These are phyloP conservation scores for Phoxinus phoxinus DNA, from an alignment of 2,113 vertebrate genomes.

Conservation along the genomic window DNA sequence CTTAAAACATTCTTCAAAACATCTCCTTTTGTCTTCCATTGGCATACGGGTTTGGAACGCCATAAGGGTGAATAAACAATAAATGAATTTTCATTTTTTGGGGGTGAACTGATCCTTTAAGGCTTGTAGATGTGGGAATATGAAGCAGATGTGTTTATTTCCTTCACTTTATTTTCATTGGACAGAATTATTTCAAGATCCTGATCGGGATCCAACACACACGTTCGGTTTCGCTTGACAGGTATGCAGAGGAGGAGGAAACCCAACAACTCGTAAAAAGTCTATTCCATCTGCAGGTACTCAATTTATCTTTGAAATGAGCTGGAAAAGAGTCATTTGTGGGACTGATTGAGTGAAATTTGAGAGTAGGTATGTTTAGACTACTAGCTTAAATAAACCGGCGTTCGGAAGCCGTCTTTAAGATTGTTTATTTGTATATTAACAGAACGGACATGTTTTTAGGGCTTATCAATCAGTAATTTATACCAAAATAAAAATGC, in stretches of 20 bases:
- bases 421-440: conserved; percentile 33
- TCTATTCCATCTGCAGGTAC: conserved; percentile 21
- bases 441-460: not conserved
- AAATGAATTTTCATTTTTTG: not conserved
- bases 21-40: not conserved
- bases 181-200: not conserved
- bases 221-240: not conserved
- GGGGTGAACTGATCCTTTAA: not conserved
- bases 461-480: conserved; percentile 3
- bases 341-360: conserved; percentile 30
- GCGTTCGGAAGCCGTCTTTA: conserved; percentile 7
- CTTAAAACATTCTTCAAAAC: not conserved
- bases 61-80: not conserved
- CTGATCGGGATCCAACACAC: not conserved
- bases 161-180: conserved; percentile 13
- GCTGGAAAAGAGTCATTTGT: conserved; percentile 15
- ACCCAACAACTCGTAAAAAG: not conserved
- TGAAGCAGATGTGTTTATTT: conserved; percentile 35
- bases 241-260: not conserved
- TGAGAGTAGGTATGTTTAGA: conserved; percentile 22
- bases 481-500: not conserved
- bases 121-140: conserved; percentile 13
- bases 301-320: conserved; percentile 1
- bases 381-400: conserved; percentile 30
- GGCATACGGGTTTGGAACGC: not conserved